Evolutionary conservation across 2,888 invertebrate species (phyloP).

Genomic region (Pollenia griseotomentosa): DNA sequence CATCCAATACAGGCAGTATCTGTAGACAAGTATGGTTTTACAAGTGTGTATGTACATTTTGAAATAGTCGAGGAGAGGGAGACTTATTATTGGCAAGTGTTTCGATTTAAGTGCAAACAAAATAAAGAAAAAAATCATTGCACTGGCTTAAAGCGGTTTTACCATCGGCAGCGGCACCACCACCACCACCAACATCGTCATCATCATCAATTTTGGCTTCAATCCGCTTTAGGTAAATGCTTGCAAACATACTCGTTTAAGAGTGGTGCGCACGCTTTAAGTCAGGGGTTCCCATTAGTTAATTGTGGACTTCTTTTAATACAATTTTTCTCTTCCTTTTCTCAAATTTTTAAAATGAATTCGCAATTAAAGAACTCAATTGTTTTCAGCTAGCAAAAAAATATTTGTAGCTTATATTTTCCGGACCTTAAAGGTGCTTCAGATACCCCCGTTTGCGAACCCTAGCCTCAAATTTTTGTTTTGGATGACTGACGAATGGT

Average conservation of each 20-base stretch:
- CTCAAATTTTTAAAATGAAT: too few species aligned
- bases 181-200: constrained; percentile 12
- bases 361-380: too few species aligned
- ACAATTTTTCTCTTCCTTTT: too few species aligned
- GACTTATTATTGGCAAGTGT: constrained; percentile 67
- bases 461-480: constrained; percentile 19
- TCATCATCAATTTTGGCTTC: constrained; percentile 49
- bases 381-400: too few species aligned
- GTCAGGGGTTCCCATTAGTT: too few species aligned
- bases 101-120: constrained; percentile 55
- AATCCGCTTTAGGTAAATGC: constrained; percentile 54
- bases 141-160: constrained; percentile 64
- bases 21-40: constrained; percentile 4
- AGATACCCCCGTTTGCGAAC: too few species aligned
- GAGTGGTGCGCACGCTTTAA: constrained; percentile 34
- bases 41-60: constrained; percentile 16
- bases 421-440: background rate
- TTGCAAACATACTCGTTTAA: constrained; percentile 49
- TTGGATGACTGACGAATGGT: constrained; percentile 4
- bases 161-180: constrained; percentile 19
- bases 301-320: too few species aligned
- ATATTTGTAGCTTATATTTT: too few species aligned
- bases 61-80: constrained; percentile 54
- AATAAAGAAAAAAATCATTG: constrained; percentile 29
- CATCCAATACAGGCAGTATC: constrained; percentile 20